Conservation (phyloP, 2,888 invertebrate genomes). For the Temnothorax unifasciatus region DNA sequence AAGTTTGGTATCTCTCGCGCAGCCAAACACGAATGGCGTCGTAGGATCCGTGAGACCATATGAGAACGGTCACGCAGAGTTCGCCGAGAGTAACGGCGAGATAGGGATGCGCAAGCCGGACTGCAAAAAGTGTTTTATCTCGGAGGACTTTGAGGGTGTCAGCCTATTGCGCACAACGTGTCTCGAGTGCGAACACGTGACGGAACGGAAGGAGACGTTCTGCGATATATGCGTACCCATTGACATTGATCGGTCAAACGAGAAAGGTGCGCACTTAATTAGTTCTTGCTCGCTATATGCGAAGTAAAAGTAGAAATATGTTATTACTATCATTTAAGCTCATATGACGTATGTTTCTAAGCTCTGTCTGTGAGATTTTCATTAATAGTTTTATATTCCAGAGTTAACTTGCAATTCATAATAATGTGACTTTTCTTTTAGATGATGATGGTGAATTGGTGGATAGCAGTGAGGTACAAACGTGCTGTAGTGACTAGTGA, state of each 20-base stretch:
- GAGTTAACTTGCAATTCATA: not conserved
- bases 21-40: slow-evolving; percentile 81
- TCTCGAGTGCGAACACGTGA: slow-evolving; percentile 95
- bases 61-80: slow-evolving; percentile 81
- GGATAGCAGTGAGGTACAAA: slow-evolving; percentile 88
- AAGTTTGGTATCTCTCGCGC: slow-evolving; percentile 78
- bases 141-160: slow-evolving; percentile 95
- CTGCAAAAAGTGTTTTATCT: slow-evolving; percentile 84
- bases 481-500: slow-evolving; percentile 94
- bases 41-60: slow-evolving; percentile 77
- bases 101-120: slow-evolving; percentile 78
- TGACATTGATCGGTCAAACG: slow-evolving; percentile 85
- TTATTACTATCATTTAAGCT: not conserved
- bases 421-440: slow-evolving; percentile 56
- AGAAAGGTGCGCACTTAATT: slow-evolving; percentile 79
- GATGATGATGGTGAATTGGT: slow-evolving; percentile 84
- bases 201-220: slow-evolving; percentile 95
- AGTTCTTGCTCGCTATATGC: not conserved
- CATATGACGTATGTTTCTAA: not conserved
- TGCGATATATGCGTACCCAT: slow-evolving; percentile 96
- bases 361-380: not conserved
- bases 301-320: not conserved
- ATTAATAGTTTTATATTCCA: not conserved
- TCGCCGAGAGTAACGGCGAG: slow-evolving; percentile 81
- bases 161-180: slow-evolving; percentile 95